Evolutionary conservation across 2,888 invertebrate genomes (phyloP).

Genomic region (Cephonodes hylas): DNA sequence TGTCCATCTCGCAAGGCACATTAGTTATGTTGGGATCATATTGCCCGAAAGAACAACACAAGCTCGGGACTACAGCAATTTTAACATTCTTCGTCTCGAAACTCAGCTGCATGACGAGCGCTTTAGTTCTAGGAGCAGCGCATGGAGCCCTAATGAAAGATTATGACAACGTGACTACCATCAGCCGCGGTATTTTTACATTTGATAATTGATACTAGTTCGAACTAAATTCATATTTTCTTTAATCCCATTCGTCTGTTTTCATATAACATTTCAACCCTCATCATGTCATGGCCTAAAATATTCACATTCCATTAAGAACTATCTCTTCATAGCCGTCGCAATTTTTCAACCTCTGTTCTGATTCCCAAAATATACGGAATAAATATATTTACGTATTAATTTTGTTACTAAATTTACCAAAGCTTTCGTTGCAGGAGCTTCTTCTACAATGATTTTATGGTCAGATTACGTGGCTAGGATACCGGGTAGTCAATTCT

Average conservation of each 20-base stretch:
- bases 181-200: slow-evolving; percentile 48
- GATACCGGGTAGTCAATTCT: slow-evolving; percentile 71
- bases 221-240: background rate
- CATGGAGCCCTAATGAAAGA: slow-evolving; percentile 60
- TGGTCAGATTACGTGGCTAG: slow-evolving; percentile 69
- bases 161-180: slow-evolving; percentile 54
- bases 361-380: too few relatives aligned
- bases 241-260: background rate
- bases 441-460: slow-evolving; percentile 59
- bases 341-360: too few relatives aligned
- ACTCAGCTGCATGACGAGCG: slow-evolving; percentile 45
- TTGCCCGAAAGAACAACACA: slow-evolving; percentile 55
- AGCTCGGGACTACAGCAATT: slow-evolving; percentile 50
- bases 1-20: slow-evolving; percentile 64
- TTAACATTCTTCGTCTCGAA: slow-evolving; percentile 56
- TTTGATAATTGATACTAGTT: too few relatives aligned
- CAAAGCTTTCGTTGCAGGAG: too few relatives aligned
- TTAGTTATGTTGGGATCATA: slow-evolving; percentile 66
- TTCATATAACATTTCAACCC: too few relatives aligned
- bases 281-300: too few relatives aligned
- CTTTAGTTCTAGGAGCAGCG: slow-evolving; percentile 56
- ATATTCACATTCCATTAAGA: too few relatives aligned
- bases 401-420: too few relatives aligned
- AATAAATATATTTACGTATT: too few relatives aligned
- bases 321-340: too few relatives aligned